phyloP scores from a whole-genome alignment of 2,113 vertebrate species.

The Urocynchramus pylzowi region DNA sequence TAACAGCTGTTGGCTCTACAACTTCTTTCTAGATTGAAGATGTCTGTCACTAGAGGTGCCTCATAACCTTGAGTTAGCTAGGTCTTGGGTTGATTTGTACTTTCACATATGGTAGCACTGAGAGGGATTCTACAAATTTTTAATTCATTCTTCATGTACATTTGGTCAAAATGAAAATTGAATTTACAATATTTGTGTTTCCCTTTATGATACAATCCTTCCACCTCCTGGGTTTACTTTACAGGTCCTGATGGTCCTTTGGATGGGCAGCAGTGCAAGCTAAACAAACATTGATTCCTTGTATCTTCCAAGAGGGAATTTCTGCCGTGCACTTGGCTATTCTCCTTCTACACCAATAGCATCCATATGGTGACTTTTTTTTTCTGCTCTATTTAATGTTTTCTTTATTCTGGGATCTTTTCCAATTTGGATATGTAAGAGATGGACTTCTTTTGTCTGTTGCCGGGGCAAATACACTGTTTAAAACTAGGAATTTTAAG shows the following conservation, averaged over 20 bases:
- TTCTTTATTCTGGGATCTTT: constrained; percentile 59
- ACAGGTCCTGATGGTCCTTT: constrained; percentile 23
- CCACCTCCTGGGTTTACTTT: constrained; percentile 40
- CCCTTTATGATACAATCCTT: background rate
- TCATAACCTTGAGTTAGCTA: background rate
- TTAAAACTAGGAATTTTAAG: constrained; percentile 31
- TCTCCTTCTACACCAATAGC: constrained; percentile 60
- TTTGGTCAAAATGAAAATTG: background rate
- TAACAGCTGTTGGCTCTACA: background rate
- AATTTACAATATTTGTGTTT: background rate
- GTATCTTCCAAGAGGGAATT: constrained; percentile 48
- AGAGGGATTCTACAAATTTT: background rate
- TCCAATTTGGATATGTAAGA: constrained; percentile 62
- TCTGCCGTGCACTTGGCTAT: constrained; percentile 54
- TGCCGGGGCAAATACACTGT: background rate
- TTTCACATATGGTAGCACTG: background rate
- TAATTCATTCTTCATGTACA: background rate
- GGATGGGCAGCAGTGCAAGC: constrained; percentile 51
- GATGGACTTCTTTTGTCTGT: constrained; percentile 24
- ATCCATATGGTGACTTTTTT: constrained; percentile 67
- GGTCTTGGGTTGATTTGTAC: background rate
- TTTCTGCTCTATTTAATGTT: constrained; percentile 65
- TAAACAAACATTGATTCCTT: constrained; percentile 50
- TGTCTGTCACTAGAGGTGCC: background rate
- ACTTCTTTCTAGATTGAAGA: background rate